Evolutionary conservation across 2,888 invertebrate genomes (phyloP).

Genomic region (Coelopa pilipes): DNA sequence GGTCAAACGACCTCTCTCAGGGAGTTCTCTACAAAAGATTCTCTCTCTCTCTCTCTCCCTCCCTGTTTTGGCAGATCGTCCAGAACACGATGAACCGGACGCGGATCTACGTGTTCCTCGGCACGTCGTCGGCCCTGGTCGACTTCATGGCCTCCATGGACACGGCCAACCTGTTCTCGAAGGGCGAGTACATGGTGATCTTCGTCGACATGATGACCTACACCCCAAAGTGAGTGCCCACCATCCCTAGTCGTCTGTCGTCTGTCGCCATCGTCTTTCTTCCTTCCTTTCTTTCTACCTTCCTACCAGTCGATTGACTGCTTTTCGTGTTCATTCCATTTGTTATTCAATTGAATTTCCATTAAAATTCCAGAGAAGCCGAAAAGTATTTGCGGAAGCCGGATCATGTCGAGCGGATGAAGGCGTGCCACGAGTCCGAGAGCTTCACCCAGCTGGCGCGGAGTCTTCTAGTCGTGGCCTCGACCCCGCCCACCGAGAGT

Average conservation of each 20-base stretch:
- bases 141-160: slow-evolving; percentile 95
- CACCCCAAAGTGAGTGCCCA: slow-evolving; percentile 71
- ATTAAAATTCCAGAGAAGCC: slow-evolving; percentile 70
- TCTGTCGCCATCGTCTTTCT: not conserved
- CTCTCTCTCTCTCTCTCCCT: not conserved
- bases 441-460: slow-evolving; percentile 74
- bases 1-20: not conserved
- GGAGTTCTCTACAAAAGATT: not conserved
- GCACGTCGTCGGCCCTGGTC: slow-evolving; percentile 83
- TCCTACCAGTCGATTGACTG: too few relatives aligned
- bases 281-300: too few relatives aligned
- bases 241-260: not conserved
- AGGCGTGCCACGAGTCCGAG: slow-evolving; percentile 71
- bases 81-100: slow-evolving; percentile 88
- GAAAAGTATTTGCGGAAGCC: slow-evolving; percentile 82
- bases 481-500: slow-evolving; percentile 81
- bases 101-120: slow-evolving; percentile 94
- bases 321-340: too few relatives aligned
- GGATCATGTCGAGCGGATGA: slow-evolving; percentile 70
- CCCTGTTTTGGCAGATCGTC: slow-evolving; percentile 56
- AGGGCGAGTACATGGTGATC: slow-evolving; percentile 95
- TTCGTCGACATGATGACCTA: slow-evolving; percentile 94
- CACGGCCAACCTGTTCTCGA: slow-evolving; percentile 84
- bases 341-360: too few relatives aligned
- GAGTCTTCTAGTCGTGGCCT: slow-evolving; percentile 88